Conservation (phyloP, 2,888 invertebrate species). For the Pimpla rufipes region DNA sequence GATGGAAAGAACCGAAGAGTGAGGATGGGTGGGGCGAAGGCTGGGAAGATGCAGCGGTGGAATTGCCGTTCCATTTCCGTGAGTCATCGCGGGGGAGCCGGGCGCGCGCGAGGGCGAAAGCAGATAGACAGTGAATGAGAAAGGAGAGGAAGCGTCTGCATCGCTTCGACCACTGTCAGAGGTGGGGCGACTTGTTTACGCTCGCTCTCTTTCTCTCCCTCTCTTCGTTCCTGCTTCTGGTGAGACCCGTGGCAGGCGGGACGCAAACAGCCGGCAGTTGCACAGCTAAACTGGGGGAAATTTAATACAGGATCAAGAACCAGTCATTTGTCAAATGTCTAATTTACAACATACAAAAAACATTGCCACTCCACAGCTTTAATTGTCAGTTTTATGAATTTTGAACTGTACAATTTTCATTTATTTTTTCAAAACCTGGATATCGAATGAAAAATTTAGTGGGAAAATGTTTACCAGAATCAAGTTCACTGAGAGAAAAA, state of each 20-base stretch:
- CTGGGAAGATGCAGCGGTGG: constrained; percentile 49
- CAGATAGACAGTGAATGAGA: constrained; percentile 45
- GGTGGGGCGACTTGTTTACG: constrained; percentile 61
- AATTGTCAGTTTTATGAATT: no score
- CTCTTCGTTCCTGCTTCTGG: constrained; percentile 14
- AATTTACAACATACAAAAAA: no score
- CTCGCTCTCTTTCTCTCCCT: constrained; percentile 47
- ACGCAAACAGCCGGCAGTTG: constrained; percentile 56
- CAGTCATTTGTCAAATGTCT: no score
- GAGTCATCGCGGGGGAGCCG: constrained; percentile 54
- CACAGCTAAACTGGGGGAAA: constrained; percentile 49
- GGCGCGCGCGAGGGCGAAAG: not conserved
- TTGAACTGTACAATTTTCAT: no score
- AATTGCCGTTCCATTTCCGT: constrained; percentile 69
- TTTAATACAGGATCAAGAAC: not conserved
- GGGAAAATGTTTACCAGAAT: no score
- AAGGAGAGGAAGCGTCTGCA: constrained; percentile 44
- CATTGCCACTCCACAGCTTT: no score
- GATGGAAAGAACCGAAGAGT: constrained; percentile 21
- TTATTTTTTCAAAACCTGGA: no score
- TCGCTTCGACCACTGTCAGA: constrained; percentile 42
- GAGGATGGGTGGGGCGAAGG: not conserved
- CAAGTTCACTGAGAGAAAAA: no score
- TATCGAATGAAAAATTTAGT: no score
- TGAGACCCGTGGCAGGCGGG: constrained; percentile 27